Evolutionary conservation across 23 tunicate genomes (phyloP).

Genomic region (Ciona savignyi): DNA sequence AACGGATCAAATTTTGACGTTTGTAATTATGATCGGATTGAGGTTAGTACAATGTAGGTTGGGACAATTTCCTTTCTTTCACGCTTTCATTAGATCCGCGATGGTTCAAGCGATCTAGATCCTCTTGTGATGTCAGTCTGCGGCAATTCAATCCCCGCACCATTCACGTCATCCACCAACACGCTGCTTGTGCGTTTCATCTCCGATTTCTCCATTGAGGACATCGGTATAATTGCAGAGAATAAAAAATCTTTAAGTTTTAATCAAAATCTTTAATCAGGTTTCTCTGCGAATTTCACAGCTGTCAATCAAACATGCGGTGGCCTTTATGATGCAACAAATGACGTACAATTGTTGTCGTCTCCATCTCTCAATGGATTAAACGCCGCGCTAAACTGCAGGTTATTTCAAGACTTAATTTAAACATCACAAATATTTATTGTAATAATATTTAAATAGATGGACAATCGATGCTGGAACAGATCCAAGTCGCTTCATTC

Average conservation of each 20-base stretch:
- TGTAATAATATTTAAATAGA: too few relatives aligned
- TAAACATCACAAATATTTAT: too few relatives aligned
- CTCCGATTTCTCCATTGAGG: conserved; percentile 50
- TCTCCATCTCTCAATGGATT: conserved; percentile 19
- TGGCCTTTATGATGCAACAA: conserved; percentile 33
- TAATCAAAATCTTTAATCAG: conserved; percentile 16
- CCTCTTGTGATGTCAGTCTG: conserved; percentile 46
- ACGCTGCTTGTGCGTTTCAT: conserved; percentile 36
- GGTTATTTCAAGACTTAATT: too few relatives aligned
- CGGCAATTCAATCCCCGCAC: conserved; percentile 41
- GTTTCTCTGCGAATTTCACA: conserved; percentile 45
- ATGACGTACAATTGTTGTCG: conserved; percentile 3
- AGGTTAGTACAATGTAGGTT: too few relatives aligned
- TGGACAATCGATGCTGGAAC: conserved; percentile 76
- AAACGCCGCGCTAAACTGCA: conserved; percentile 23
- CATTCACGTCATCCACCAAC: conserved; percentile 59
- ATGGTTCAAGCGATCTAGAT: conserved; percentile 48
- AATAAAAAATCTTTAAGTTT: not conserved
- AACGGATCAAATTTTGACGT: conserved; percentile 24
- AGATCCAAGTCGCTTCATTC: conserved; percentile 32
- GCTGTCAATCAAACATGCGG: conserved; percentile 48
- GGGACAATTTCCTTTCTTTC: not conserved
- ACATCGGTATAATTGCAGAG: not conserved
- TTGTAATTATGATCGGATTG: conserved; percentile 62
- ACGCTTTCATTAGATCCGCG: conserved; percentile 39